Evolutionary conservation across 2,113 vertebrate genomes (phyloP).

Genomic region (Ictalurus furcatus): DNA sequence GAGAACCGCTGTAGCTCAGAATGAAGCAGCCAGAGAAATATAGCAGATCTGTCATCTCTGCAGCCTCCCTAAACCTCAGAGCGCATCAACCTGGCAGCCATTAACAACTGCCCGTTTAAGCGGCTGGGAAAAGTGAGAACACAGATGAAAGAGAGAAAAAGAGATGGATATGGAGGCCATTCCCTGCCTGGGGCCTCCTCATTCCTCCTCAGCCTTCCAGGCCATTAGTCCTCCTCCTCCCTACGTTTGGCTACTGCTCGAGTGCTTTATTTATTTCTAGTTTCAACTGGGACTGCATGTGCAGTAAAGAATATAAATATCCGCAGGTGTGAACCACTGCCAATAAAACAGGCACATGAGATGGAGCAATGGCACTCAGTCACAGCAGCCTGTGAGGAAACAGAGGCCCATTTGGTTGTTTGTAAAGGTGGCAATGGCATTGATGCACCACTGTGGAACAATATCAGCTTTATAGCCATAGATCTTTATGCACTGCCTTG

Average conservation of each 20-base stretch:
- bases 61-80: slow-evolving; percentile 40
- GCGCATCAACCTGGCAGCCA: slow-evolving; percentile 49
- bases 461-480: slow-evolving; percentile 56
- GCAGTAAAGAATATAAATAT: slow-evolving; percentile 71
- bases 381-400: slow-evolving; percentile 60
- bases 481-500: slow-evolving; percentile 17
- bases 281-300: slow-evolving; percentile 54
- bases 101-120: slow-evolving; percentile 50
- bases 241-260: slow-evolving; percentile 40
- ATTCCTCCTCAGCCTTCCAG: slow-evolving; percentile 67
- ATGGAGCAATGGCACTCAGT: slow-evolving; percentile 66
- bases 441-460: slow-evolving; percentile 57
- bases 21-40: slow-evolving; percentile 38
- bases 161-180: slow-evolving; percentile 67
- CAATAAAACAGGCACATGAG: slow-evolving; percentile 69
- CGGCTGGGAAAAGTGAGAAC: slow-evolving; percentile 28
- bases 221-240: slow-evolving; percentile 63
- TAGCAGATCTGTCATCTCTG: slow-evolving; percentile 44
- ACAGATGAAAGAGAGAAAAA: slow-evolving; percentile 3
- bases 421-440: slow-evolving; percentile 61
- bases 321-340: slow-evolving; percentile 64
- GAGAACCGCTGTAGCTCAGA: slow-evolving; percentile 3
- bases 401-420: slow-evolving; percentile 61
- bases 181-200: slow-evolving; percentile 58
- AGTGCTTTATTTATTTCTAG: slow-evolving; percentile 56